These are phyloP conservation scores for Lagopus leucura DNA, from an alignment of 2,113 vertebrate species.

Conservation along the genomic window DNA sequence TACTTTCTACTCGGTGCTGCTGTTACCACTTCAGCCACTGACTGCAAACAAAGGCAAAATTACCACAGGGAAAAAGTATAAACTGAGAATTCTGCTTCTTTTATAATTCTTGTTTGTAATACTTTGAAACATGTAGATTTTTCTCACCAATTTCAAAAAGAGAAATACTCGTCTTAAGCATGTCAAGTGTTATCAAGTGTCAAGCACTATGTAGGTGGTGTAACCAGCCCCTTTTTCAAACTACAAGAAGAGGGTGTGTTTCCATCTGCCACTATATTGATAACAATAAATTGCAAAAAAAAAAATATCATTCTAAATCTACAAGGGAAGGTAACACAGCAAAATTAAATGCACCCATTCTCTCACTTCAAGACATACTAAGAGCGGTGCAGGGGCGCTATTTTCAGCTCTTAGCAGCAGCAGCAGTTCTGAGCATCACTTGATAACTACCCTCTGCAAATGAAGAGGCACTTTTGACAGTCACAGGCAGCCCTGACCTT, in stretches of 20 bases:
- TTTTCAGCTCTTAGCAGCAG: not conserved
- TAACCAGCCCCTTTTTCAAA: not conserved
- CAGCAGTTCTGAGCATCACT: not conserved
- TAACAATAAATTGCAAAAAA: not conserved
- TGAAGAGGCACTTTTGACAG: not conserved
- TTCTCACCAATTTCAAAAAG: not conserved
- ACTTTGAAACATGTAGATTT: not conserved
- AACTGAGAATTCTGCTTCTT: not conserved
- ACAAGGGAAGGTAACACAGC: not conserved
- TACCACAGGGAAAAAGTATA: not conserved
- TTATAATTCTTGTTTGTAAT: not conserved
- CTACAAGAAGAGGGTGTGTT: not conserved
- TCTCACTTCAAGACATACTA: not conserved
- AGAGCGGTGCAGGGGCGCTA: not conserved
- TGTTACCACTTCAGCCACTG: constrained; percentile 8
- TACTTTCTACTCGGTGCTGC: not conserved
- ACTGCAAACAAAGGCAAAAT: constrained; percentile 36
- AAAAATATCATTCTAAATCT: not conserved
- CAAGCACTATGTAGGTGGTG: not conserved
- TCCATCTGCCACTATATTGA: not conserved
- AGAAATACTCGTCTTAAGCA: not conserved
- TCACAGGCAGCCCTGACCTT: not conserved
- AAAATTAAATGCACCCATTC: not conserved
- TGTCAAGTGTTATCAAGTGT: constrained; percentile 13
- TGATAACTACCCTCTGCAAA: not conserved